Conservation (phyloP, 2,888 invertebrate genomes). For the Acutogordius australiensis region DNA sequence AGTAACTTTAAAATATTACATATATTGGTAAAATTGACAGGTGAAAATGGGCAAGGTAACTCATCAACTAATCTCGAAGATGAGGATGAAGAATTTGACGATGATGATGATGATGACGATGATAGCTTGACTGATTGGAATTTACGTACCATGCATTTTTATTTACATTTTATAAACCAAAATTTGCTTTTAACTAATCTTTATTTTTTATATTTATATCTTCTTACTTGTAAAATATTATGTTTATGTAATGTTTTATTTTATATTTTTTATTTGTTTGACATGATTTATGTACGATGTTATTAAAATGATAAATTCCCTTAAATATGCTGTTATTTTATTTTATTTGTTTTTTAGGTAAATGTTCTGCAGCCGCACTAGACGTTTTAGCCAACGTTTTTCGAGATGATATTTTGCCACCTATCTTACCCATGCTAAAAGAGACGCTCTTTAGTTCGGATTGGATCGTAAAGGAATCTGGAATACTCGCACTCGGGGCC, state of each 20-base stretch:
- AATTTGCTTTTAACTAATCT: too few species aligned
- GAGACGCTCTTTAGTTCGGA: conserved; percentile 75
- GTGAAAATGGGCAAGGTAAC: neutral
- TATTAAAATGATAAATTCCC: too few species aligned
- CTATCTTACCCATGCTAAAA: conserved; percentile 72
- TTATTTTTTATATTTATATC: too few species aligned
- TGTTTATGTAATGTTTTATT: too few species aligned
- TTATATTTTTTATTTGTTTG: too few species aligned
- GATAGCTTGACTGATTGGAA: conserved; percentile 85
- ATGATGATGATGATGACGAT: conserved; percentile 41
- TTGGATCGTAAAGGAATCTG: conserved; percentile 85
- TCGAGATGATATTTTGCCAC: conserved; percentile 63
- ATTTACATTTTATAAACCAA: too few species aligned
- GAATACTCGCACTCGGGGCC: conserved; percentile 70
- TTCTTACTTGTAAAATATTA: neutral
- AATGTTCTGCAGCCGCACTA: conserved; percentile 88
- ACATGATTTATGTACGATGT: too few species aligned
- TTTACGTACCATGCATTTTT: too few species aligned
- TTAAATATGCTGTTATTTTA: too few species aligned
- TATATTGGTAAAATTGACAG: too few species aligned
- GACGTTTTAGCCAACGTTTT: conserved; percentile 91
- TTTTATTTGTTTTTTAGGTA: conserved; percentile 33
- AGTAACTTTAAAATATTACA: too few species aligned
- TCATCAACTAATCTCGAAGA: conserved; percentile 19
- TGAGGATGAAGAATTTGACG: conserved; percentile 24